Evolutionary conservation across 2,113 vertebrate genomes (phyloP).

Genomic region (Sula dactylatra): DNA sequence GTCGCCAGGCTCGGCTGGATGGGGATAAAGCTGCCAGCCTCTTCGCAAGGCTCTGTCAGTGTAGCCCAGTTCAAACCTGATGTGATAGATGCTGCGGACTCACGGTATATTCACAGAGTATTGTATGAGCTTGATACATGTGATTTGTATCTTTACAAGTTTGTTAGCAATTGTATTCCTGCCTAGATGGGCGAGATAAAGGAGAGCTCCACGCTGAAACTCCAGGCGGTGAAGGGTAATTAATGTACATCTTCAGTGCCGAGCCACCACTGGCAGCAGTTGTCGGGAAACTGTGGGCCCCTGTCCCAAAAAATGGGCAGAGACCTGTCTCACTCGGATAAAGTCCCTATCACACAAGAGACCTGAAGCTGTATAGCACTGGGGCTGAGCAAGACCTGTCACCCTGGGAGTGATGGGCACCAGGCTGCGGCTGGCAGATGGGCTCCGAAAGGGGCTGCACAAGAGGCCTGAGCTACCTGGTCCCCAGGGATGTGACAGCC

Average conservation of each 20-base stretch:
- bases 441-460: background rate
- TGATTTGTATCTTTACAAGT: background rate
- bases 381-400: background rate
- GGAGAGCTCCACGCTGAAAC: background rate
- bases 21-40: background rate
- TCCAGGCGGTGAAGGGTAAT: background rate
- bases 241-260: background rate
- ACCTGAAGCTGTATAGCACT: background rate
- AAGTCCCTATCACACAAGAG: background rate
- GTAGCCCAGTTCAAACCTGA: background rate
- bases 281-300: background rate
- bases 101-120: background rate
- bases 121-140: background rate
- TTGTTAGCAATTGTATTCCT: constrained; percentile 13
- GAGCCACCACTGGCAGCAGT: background rate
- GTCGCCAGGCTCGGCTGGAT: background rate
- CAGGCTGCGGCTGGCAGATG: rapidly evolving
- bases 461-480: background rate
- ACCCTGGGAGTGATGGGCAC: background rate
- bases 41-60: background rate
- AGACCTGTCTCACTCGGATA: background rate
- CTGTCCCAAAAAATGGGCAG: background rate
- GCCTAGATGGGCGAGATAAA: background rate
- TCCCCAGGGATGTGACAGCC: background rate
- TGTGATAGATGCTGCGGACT: background rate